Conservation (phyloP, 2,888 invertebrate genomes). For the Lottia gigantea region DNA sequence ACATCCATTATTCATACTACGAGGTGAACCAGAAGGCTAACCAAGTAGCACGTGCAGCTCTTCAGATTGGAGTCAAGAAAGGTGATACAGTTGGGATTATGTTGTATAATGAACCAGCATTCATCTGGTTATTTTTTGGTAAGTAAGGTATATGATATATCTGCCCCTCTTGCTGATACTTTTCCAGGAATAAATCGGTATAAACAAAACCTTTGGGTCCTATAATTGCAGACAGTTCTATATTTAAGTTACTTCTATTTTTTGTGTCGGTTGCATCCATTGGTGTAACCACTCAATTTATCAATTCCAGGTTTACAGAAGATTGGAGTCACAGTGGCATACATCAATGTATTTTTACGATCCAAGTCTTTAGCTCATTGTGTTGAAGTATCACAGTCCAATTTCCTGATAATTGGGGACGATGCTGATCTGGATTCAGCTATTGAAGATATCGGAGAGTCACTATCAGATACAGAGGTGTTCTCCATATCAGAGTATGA, state of each 20-base stretch:
- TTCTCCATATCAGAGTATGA: constrained; percentile 14
- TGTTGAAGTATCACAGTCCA: constrained; percentile 16
- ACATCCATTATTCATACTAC: constrained; percentile 37
- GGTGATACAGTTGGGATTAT: constrained; percentile 44
- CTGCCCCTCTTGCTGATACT: too few species aligned
- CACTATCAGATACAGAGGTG: constrained; percentile 29
- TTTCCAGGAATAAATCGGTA: too few species aligned
- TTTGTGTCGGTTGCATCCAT: too few species aligned
- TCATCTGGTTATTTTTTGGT: constrained; percentile 52
- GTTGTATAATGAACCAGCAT: constrained; percentile 45
- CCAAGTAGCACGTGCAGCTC: constrained; percentile 37
- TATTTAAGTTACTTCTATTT: too few species aligned
- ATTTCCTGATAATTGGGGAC: constrained; percentile 16
- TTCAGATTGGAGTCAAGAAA: constrained; percentile 37
- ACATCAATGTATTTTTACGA: constrained; percentile 20
- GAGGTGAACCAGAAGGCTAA: constrained; percentile 43
- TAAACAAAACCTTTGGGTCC: too few species aligned
- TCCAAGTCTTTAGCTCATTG: constrained; percentile 17
- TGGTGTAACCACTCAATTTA: too few species aligned
- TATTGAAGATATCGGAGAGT: constrained; percentile 27
- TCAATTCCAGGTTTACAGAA: constrained; percentile 19
- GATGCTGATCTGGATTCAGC: constrained; percentile 25
- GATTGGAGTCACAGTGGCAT: constrained; percentile 19
- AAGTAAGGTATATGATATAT: constrained; percentile 1
- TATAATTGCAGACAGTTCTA: too few species aligned